Conservation (phyloP, 2,888 invertebrate genomes). For the Lithophane semibrunnea region DNA sequence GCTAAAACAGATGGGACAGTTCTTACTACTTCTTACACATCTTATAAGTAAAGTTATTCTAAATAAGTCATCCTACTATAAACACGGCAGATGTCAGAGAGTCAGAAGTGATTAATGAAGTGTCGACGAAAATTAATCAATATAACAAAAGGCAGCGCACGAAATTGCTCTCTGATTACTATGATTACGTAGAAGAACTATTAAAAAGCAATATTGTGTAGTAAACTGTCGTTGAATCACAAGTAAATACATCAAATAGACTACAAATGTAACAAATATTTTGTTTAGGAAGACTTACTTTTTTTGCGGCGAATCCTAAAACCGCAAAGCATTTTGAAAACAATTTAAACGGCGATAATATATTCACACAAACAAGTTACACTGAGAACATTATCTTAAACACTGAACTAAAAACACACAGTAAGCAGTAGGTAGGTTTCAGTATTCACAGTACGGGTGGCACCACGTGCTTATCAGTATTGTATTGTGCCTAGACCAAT, state of each 20-base stretch:
- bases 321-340: constrained; percentile 78
- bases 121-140: constrained; percentile 61
- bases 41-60: not conserved
- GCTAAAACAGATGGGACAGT: constrained; percentile 42
- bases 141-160: constrained; percentile 68
- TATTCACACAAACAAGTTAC: constrained; percentile 79
- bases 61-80: constrained; percentile 40
- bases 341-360: constrained; percentile 65
- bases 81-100: constrained; percentile 57
- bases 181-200: constrained; percentile 42
- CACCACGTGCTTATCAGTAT: constrained; percentile 85
- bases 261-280: constrained; percentile 21
- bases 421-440: constrained; percentile 76
- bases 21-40: not conserved
- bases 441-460: constrained; percentile 68
- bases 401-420: constrained; percentile 85
- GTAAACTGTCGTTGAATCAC: constrained; percentile 32
- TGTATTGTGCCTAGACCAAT: constrained; percentile 69
- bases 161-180: constrained; percentile 47
- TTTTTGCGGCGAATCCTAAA: constrained; percentile 79
- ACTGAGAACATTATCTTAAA: constrained; percentile 81
- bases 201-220: constrained; percentile 40
- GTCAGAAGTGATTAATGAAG: constrained; percentile 66
- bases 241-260: constrained; percentile 45
- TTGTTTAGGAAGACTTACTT: constrained; percentile 70